Evolutionary conservation across 1,140 invertebrate genomes (phyloP).

Genomic region (Leptinotarsa undecemlineata): DNA sequence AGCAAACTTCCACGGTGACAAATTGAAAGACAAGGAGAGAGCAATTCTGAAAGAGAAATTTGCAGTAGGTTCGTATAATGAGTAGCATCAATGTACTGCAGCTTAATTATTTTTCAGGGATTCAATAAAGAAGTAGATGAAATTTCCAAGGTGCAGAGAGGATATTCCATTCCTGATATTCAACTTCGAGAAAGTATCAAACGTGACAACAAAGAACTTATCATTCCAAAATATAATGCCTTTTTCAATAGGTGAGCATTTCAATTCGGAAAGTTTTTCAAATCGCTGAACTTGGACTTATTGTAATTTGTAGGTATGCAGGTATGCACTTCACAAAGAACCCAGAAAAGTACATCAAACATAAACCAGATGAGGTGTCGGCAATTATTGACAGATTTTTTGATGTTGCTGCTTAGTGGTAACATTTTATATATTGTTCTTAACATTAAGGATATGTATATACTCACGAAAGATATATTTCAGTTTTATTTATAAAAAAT

Average conservation of each 20-base stretch:
- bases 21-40: conserved; percentile 85
- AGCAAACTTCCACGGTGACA: conserved; percentile 63
- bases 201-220: conserved; percentile 81
- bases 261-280: background rate
- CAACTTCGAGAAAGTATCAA: conserved; percentile 83
- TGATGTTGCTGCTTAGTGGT: conserved; percentile 67
- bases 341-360: conserved; percentile 92
- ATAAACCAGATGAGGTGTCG: conserved; percentile 81
- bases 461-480: too few species aligned
- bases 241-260: conserved; percentile 73
- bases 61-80: conserved; percentile 64
- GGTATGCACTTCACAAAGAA: conserved; percentile 86
- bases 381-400: conserved; percentile 82
- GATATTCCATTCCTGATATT: conserved; percentile 90
- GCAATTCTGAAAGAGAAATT: conserved; percentile 94
- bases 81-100: background rate
- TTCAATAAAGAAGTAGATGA: conserved; percentile 97
- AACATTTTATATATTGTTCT: background rate
- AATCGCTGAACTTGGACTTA: background rate
- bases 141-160: conserved; percentile 78
- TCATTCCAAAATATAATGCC: conserved; percentile 81
- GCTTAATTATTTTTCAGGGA: conserved; percentile 61
- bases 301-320: conserved; percentile 63
- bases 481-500: too few species aligned
- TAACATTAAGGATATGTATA: background rate